Conservation (phyloP, 1,140 invertebrate species). For the Drosophila insularis region DNA sequence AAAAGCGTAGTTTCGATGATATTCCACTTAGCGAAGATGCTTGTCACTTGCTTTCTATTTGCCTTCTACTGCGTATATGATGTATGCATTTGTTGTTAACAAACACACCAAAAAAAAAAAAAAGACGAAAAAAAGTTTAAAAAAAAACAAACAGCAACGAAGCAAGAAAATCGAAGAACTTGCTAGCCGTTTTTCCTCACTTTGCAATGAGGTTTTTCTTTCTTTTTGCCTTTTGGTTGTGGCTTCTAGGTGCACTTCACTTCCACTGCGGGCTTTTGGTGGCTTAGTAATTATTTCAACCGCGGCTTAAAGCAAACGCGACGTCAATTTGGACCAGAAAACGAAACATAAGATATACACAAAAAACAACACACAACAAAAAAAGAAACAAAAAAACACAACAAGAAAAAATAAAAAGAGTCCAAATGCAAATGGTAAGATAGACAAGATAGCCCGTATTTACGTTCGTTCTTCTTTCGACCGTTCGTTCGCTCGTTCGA, state of each 20-base stretch:
- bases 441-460: conserved; percentile 32
- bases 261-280: not conserved
- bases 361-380: conserved; percentile 27
- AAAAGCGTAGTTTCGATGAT: conserved; percentile 20
- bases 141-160: not conserved
- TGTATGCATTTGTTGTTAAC: conserved; percentile 73
- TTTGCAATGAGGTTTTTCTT: conserved; percentile 54
- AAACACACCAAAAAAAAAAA: conserved; percentile 58
- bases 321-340: conserved; percentile 31
- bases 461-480: conserved; percentile 66
- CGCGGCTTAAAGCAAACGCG: conserved; percentile 44
- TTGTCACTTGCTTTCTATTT: conserved; percentile 64
- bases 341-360: conserved; percentile 26
- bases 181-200: conserved; percentile 33
- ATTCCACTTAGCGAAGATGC: conserved; percentile 50
- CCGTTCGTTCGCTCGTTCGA: not conserved
- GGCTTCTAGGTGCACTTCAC: conserved; percentile 2
- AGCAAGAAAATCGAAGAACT: not conserved
- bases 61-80: conserved; percentile 44
- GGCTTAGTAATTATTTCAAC: conserved; percentile 56
- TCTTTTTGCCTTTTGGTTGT: not conserved
- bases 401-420: conserved; percentile 28
- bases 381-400: conserved; percentile 47
- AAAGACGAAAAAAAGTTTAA: conserved; percentile 45
- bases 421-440: conserved; percentile 70